Evolutionary conservation across 2,113 vertebrate genomes (phyloP).

Genomic region (Brachyhypopomus occidentalis): DNA sequence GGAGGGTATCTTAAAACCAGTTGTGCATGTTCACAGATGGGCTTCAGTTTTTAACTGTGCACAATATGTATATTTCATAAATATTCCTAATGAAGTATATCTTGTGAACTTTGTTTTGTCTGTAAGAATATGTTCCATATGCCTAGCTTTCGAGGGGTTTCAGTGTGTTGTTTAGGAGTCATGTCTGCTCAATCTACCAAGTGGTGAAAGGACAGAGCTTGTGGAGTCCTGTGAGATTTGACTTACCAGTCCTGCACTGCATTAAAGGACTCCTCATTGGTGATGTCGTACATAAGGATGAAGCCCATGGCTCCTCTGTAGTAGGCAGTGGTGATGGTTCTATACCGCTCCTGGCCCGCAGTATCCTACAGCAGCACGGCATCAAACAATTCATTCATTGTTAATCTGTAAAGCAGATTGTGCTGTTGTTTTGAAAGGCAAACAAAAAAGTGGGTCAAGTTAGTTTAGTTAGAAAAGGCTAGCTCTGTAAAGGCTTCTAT

Average conservation of each 20-base stretch:
- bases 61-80: no score
- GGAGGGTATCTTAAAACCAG: no score
- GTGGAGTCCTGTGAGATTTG: background rate
- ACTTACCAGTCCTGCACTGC: slow-evolving; percentile 96
- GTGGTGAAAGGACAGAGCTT: background rate
- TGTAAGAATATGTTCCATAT: no score
- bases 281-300: slow-evolving; percentile 98
- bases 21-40: no score
- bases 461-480: background rate
- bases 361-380: slow-evolving; percentile 81
- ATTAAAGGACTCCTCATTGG: slow-evolving; percentile 96
- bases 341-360: slow-evolving; percentile 95
- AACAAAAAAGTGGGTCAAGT: background rate
- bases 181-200: no score
- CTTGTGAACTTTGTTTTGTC: no score
- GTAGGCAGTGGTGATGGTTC: slow-evolving; percentile 97
- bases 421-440: background rate
- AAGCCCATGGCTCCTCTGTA: slow-evolving; percentile 98
- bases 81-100: no score
- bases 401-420: background rate
- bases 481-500: background rate
- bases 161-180: no score
- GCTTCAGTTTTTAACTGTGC: no score
- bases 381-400: background rate
- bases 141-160: no score